A percentile compares a stretch with the other conserved stretches of the same genome.
Evolutionary conservation across 2,888 invertebrate genomes (phyloP).

Genomic region (Caenorhabditis macrosperma): DNA sequence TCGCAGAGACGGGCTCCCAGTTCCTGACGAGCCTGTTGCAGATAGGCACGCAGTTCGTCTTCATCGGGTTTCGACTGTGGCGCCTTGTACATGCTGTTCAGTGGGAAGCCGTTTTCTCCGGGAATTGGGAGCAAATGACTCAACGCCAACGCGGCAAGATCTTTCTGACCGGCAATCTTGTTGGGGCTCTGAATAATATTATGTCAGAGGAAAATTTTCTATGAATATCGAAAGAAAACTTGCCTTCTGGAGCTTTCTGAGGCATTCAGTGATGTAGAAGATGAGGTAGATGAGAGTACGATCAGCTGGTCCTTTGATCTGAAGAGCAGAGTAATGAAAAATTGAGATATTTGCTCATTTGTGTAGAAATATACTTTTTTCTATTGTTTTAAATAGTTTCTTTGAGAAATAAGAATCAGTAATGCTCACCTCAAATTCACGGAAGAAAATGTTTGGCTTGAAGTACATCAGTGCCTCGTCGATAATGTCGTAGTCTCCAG

Average conservation of each 20-base stretch:
- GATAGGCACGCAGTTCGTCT: conserved; percentile 93
- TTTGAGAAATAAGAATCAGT: too few relatives aligned
- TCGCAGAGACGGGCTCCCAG: conserved; percentile 93
- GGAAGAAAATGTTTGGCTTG: conserved; percentile 98
- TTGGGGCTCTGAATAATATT: conserved; percentile 90
- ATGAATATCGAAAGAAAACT: conserved; percentile 7
- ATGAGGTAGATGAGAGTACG: conserved; percentile 97
- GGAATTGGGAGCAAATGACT: conserved; percentile 91
- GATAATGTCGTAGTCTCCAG: conserved; percentile 90
- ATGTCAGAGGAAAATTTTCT: conserved; percentile 55
- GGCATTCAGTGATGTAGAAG: conserved; percentile 95
- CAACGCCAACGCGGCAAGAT: conserved; percentile 96
- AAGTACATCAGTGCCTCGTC: conserved; percentile 98
- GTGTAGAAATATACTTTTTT: too few relatives aligned
- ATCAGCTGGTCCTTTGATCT: conserved; percentile 89
- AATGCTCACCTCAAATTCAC: conserved; percentile 94
- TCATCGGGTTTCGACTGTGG: conserved; percentile 74
- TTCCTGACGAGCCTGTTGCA: conserved; percentile 95
- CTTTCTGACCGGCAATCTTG: conserved; percentile 89
- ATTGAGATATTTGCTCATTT: background rate
- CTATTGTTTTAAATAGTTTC: too few relatives aligned
- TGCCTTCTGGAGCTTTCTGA: conserved; percentile 91
- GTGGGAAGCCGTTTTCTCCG: conserved; percentile 93
- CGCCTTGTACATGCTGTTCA: conserved; percentile 91
- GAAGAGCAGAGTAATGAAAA: conserved; percentile 82